These are phyloP conservation scores for Drosophila orosa DNA, from an alignment of 1,140 invertebrate genomes.

Conservation along the genomic window DNA sequence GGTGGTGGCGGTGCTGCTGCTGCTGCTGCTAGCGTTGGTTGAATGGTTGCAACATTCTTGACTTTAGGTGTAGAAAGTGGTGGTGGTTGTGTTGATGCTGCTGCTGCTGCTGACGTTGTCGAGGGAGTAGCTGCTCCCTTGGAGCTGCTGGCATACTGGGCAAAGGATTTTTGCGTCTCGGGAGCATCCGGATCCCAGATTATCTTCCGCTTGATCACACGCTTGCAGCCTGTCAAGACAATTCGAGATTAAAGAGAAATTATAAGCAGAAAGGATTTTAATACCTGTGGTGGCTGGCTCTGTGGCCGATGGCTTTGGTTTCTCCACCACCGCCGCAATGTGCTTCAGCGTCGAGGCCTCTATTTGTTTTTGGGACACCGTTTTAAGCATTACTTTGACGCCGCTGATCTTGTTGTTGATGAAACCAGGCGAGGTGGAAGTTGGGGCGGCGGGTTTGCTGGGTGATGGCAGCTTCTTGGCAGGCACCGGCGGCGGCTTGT, in stretches of 20 bases:
- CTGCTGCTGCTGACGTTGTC: not conserved
- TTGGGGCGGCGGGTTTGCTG: conserved; percentile 11
- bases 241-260: not conserved
- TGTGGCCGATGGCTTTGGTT: conserved; percentile 8
- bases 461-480: conserved; percentile 23
- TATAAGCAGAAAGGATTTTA: not conserved
- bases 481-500: conserved; percentile 10
- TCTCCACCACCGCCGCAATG: conserved; percentile 1
- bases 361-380: conserved; percentile 29
- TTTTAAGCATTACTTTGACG: conserved; percentile 50
- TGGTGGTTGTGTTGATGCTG: not conserved
- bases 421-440: not conserved
- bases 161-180: conserved; percentile 84
- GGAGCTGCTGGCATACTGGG: conserved; percentile 68
- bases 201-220: conserved; percentile 88
- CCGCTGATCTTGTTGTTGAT: conserved; percentile 25
- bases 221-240: conserved; percentile 75
- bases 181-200: conserved; percentile 89
- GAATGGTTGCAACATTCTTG: not conserved
- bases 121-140: conserved; percentile 14
- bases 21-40: not conserved
- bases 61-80: not conserved
- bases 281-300: conserved; percentile 38
- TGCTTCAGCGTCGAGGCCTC: not conserved
- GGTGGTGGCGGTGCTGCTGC: not conserved